phyloP scores from a whole-genome alignment of 2,113 vertebrate species.

The Glaucomys volans region DNA sequence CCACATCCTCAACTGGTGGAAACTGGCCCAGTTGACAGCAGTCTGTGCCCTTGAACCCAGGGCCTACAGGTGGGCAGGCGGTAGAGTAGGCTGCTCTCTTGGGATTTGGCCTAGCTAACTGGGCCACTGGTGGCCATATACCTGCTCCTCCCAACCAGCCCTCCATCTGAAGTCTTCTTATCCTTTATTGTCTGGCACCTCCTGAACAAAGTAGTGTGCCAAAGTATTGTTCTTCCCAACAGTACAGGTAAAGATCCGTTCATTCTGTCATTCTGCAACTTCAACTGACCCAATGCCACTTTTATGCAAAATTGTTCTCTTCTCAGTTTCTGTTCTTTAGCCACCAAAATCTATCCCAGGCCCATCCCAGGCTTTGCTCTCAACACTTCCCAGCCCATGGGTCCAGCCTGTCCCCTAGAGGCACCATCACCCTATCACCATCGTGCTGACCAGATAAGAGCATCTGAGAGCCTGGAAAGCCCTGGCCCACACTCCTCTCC shows the following conservation, averaged over 20 bases:
- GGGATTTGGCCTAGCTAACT: neutral
- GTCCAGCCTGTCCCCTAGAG: neutral
- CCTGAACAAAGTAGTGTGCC: neutral
- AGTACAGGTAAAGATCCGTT: neutral
- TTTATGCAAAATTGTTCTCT: neutral
- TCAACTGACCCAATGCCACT: neutral
- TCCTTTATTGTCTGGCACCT: neutral
- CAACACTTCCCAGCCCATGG: neutral
- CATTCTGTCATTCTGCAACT: neutral
- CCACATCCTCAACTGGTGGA: neutral
- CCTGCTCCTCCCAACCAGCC: neutral
- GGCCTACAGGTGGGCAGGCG: neutral
- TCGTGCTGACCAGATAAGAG: slow-evolving; percentile 1
- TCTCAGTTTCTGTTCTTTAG: neutral
- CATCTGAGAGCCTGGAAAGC: neutral
- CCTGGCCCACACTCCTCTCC: neutral
- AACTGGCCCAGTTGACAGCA: neutral
- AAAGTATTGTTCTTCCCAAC: neutral
- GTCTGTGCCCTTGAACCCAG: neutral
- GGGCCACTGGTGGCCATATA: neutral
- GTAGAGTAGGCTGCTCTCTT: neutral
- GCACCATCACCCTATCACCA: neutral
- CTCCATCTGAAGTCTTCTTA: neutral
- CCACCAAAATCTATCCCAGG: neutral
- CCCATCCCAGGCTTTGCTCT: neutral